These are phyloP conservation scores for Proterorhinus semilunaris DNA, from an alignment of 2,113 vertebrate genomes.

Conservation along the genomic window DNA sequence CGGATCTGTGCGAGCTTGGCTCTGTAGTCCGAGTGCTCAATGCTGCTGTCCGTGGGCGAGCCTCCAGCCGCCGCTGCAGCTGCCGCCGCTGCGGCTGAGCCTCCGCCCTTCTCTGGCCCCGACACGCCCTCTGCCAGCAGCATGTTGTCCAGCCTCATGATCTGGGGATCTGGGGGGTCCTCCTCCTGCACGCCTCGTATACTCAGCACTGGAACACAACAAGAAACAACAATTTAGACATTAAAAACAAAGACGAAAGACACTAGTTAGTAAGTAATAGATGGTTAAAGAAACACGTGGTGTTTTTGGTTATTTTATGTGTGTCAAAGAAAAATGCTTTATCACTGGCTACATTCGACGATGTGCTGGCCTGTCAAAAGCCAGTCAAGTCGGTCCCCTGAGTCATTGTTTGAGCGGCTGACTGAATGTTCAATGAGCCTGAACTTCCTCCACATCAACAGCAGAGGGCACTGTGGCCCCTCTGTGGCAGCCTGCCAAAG, in stretches of 20 bases:
- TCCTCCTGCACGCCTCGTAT: conserved; percentile 85
- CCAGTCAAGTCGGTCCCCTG: conserved; percentile 50
- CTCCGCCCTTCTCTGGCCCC: conserved; percentile 84
- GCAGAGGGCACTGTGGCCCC: conserved; percentile 74
- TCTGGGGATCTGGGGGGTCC: conserved; percentile 85
- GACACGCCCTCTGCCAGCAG: conserved; percentile 88
- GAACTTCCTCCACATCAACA: conserved; percentile 48
- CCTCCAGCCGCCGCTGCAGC: conserved; percentile 86
- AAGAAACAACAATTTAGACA: neutral
- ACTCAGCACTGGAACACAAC: conserved; percentile 77
- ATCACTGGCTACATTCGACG: conserved; percentile 48
- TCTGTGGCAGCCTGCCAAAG: conserved; percentile 60
- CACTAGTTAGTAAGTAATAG: neutral
- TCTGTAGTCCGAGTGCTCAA: conserved; percentile 91
- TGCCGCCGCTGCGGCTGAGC: conserved; percentile 80
- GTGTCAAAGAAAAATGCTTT: conserved; percentile 30
- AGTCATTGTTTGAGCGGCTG: conserved; percentile 34
- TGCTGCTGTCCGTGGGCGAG: conserved; percentile 86
- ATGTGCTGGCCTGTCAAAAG: conserved; percentile 53
- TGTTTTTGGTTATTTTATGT: neutral
- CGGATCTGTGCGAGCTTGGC: conserved; percentile 90
- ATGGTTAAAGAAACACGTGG: neutral
- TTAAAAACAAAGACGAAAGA: neutral
- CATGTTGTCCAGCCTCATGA: conserved; percentile 89
- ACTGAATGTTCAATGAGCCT: conserved; percentile 46